These are phyloP conservation scores for Drosophila athabasca DNA, from an alignment of 1,140 invertebrate species.

Conservation along the genomic window DNA sequence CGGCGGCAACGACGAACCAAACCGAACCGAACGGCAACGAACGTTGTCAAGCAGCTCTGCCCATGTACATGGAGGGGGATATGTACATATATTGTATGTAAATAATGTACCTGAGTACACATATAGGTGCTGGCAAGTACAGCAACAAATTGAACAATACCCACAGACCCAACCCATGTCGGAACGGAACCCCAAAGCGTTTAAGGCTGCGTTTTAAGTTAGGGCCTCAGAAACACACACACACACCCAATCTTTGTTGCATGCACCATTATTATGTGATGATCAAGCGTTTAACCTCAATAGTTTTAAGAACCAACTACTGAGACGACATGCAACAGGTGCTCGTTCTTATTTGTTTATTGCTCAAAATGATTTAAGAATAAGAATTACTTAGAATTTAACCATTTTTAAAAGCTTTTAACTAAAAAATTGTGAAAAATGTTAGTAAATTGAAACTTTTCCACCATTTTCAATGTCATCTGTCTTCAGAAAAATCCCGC, in stretches of 20 bases:
- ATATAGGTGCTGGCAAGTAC: background rate
- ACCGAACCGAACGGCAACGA: background rate
- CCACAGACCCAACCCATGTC: slow-evolving; percentile 16
- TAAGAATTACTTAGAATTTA: no score
- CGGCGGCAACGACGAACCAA: slow-evolving; percentile 20
- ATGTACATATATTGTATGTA: background rate
- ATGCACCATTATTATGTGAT: background rate
- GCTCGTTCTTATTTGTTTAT: slow-evolving; percentile 25
- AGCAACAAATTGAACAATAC: slow-evolving; percentile 34
- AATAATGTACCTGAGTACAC: background rate
- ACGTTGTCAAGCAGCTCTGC: slow-evolving; percentile 60
- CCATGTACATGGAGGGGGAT: slow-evolving; percentile 43
- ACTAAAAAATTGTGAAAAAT: no score
- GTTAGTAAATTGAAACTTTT: no score
- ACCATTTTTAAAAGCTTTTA: no score
- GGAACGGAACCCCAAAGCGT: background rate
- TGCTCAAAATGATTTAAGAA: background rate
- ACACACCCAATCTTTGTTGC: background rate
- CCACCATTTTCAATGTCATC: no score
- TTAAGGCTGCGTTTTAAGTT: background rate
- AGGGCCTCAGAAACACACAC: background rate
- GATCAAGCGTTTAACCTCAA: slow-evolving; percentile 37
- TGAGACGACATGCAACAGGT: slow-evolving; percentile 38
- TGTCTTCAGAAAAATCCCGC: no score
- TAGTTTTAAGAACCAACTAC: slow-evolving; percentile 6